These are phyloP conservation scores for Apamea sordens DNA, from an alignment of 2,888 invertebrate genomes.

Conservation along the genomic window DNA sequence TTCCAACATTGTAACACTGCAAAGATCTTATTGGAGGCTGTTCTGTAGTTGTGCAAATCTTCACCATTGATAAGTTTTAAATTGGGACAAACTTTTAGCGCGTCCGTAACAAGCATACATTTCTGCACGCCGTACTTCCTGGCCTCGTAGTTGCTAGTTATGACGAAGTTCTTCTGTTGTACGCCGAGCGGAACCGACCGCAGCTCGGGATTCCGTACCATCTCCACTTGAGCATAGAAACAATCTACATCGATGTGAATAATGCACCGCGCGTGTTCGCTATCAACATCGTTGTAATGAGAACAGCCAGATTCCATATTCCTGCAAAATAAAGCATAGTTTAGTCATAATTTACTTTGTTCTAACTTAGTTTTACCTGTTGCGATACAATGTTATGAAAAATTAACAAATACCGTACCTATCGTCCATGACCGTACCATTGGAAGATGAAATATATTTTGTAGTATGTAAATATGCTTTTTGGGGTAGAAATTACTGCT, in stretches of 20 bases:
- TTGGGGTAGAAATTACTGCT: slow-evolving; percentile 77
- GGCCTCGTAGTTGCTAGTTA: slow-evolving; percentile 96
- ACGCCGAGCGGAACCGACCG: slow-evolving; percentile 93
- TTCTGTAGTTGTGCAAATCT: slow-evolving; percentile 95
- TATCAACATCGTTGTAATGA: slow-evolving; percentile 80
- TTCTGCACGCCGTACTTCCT: slow-evolving; percentile 94
- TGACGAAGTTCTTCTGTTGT: slow-evolving; percentile 95
- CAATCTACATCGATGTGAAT: slow-evolving; percentile 96
- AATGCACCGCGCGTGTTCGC: slow-evolving; percentile 92
- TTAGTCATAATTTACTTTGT: slow-evolving; percentile 84
- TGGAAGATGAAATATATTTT: slow-evolving; percentile 79
- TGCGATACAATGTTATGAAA: slow-evolving; percentile 77
- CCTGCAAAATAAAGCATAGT: slow-evolving; percentile 82
- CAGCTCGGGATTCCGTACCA: slow-evolving; percentile 92
- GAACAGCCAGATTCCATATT: slow-evolving; percentile 88
- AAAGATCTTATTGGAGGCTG: slow-evolving; percentile 94
- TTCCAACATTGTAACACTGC: slow-evolving; percentile 93
- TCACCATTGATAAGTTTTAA: slow-evolving; percentile 95
- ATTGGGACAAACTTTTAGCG: slow-evolving; percentile 93
- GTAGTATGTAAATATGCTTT: slow-evolving; percentile 79
- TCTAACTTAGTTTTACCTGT: slow-evolving; percentile 85
- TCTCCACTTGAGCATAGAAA: slow-evolving; percentile 97
- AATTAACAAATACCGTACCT: slow-evolving; percentile 80
- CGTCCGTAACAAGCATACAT: slow-evolving; percentile 94
- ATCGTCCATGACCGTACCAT: slow-evolving; percentile 85